phyloP scores from a whole-genome alignment of 2,888 invertebrate genomes.

The Drosophila macrospina region DNA sequence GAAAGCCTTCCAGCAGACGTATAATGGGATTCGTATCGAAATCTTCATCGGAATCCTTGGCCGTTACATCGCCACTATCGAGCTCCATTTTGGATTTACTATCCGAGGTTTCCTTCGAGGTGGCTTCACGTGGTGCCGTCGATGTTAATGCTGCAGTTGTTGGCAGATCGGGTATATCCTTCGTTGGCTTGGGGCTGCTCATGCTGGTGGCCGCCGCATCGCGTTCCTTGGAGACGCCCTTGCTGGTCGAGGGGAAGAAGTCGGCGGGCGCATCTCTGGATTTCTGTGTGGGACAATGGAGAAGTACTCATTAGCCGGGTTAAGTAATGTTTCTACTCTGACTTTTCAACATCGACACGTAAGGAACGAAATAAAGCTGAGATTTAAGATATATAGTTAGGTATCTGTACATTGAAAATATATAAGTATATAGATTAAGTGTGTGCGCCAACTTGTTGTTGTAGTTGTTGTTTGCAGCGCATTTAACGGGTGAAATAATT shows the following conservation, averaged over 20 bases:
- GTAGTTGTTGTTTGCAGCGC: constrained; percentile 64
- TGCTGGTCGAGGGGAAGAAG: constrained; percentile 73
- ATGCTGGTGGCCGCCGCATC: constrained; percentile 57
- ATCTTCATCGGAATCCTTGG: constrained; percentile 81
- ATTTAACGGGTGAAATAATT: constrained; percentile 53
- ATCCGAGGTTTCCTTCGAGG: constrained; percentile 71
- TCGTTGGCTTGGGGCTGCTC: constrained; percentile 50
- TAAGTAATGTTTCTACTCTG: too few relatives aligned
- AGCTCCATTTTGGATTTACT: constrained; percentile 75
- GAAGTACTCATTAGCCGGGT: constrained; percentile 2
- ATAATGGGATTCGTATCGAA: constrained; percentile 82
- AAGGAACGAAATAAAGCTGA: constrained; percentile 54
- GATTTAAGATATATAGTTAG: constrained; percentile 25
- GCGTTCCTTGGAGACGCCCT: constrained; percentile 74
- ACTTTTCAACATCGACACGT: constrained; percentile 54
- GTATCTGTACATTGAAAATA: constrained; percentile 40
- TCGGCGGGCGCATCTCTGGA: constrained; percentile 76
- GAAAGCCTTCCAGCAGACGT: constrained; percentile 83
- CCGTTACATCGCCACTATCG: constrained; percentile 80
- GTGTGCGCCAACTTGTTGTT: constrained; percentile 68
- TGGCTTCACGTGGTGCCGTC: constrained; percentile 53
- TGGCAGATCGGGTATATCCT: constrained; percentile 64
- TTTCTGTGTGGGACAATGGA: constrained; percentile 58
- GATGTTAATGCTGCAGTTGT: constrained; percentile 35
- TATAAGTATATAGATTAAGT: constrained; percentile 31